Evolutionary conservation across 2,888 invertebrate species (phyloP).

Genomic region (Luperina testacea): DNA sequence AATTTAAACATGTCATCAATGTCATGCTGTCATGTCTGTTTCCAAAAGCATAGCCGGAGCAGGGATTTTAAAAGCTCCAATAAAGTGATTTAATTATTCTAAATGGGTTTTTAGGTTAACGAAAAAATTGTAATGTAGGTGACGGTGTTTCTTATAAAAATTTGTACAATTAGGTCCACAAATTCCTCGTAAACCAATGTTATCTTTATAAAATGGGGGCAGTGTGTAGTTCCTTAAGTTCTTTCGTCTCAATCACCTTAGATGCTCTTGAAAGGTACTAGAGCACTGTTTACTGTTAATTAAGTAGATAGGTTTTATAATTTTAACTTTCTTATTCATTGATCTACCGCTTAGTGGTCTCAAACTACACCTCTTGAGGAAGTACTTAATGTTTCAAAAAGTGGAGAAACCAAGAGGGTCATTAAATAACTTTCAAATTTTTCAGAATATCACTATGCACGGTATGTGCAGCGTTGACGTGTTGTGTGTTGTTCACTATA

Average conservation of each 20-base stretch:
- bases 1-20: no score
- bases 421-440: constrained; percentile 39
- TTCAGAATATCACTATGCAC: constrained; percentile 84
- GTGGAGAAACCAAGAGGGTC: neutral
- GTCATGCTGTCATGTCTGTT: constrained; percentile 29
- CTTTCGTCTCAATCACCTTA: constrained; percentile 81
- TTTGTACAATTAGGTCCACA: constrained; percentile 38
- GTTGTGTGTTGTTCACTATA: constrained; percentile 82
- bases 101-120: constrained; percentile 43
- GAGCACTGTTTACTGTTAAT: neutral
- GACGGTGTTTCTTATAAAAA: constrained; percentile 28
- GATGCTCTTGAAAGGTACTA: constrained; percentile 83
- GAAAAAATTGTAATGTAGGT: constrained; percentile 51
- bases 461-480: constrained; percentile 83
- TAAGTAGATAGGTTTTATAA: constrained; percentile 5
- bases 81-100: constrained; percentile 20
- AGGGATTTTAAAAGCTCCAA: constrained; percentile 5
- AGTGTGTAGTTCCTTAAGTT: constrained; percentile 83
- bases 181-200: constrained; percentile 67
- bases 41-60: constrained; percentile 1
- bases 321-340: constrained; percentile 1
- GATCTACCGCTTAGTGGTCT: neutral
- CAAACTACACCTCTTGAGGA: neutral
- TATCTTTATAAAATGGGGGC: constrained; percentile 81
- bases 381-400: neutral